These are phyloP conservation scores for Cydia strobilella DNA, from an alignment of 1,140 invertebrate genomes.

Conservation along the genomic window DNA sequence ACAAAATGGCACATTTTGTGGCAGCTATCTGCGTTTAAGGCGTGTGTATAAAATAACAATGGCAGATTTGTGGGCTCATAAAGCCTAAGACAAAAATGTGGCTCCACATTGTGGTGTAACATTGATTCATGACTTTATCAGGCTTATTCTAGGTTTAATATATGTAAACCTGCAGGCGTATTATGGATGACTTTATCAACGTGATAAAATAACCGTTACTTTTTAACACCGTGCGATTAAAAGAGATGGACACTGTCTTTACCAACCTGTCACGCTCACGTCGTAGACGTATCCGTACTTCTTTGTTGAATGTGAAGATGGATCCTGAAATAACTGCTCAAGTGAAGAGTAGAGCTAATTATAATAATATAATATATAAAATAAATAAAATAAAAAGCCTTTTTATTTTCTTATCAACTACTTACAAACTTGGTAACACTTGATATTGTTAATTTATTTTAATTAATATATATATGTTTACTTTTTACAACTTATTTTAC, in stretches of 20 bases:
- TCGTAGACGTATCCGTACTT: neutral
- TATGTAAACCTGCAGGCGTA: neutral
- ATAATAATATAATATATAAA: too few species aligned
- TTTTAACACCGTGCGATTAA: too few species aligned
- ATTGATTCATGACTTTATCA: neutral
- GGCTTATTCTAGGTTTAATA: neutral
- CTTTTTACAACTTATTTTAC: too few species aligned
- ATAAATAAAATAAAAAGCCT: too few species aligned
- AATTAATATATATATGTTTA: too few species aligned
- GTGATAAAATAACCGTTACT: too few species aligned
- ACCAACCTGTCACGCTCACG: too few species aligned
- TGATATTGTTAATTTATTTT: too few species aligned
- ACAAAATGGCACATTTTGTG: conserved; percentile 42
- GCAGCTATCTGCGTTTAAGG: conserved; percentile 46
- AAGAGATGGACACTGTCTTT: too few species aligned
- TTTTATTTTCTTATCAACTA: too few species aligned
- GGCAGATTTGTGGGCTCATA: conserved; percentile 32
- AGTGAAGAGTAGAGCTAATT: neutral
- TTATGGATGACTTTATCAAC: too few species aligned
- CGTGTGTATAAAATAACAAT: conserved; percentile 43
- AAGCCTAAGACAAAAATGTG: conserved; percentile 21
- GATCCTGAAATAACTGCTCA: neutral
- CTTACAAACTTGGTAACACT: too few species aligned
- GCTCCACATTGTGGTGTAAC: neutral
- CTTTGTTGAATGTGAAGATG: neutral